Evolutionary conservation across 2,797 vertebrate species (phyloP).

Genomic region (Spinus olivaceus): DNA sequence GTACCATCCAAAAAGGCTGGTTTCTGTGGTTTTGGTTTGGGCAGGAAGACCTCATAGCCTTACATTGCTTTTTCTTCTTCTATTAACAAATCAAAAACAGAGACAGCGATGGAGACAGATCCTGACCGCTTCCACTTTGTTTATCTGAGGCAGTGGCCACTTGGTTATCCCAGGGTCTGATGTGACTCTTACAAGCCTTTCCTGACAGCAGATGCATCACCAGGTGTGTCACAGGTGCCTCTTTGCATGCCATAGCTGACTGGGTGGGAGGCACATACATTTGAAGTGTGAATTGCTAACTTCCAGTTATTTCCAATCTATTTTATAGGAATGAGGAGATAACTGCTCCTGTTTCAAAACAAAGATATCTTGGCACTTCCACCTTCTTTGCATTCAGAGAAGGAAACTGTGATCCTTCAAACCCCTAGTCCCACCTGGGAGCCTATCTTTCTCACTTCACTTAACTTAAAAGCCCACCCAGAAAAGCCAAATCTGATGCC

Average conservation of each 20-base stretch:
- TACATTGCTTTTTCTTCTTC: neutral
- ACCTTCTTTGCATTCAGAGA: neutral
- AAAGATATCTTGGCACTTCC: neutral
- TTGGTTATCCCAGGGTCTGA: neutral
- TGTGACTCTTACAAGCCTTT: neutral
- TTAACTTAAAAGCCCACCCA: constrained; percentile 31
- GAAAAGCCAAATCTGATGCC: constrained; percentile 12
- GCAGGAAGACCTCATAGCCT: neutral
- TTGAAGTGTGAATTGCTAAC: neutral
- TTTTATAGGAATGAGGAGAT: neutral
- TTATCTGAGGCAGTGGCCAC: neutral
- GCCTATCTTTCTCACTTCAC: neutral
- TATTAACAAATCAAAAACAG: neutral
- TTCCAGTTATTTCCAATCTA: neutral
- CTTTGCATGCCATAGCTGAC: neutral
- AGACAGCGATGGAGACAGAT: neutral
- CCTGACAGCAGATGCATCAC: neutral
- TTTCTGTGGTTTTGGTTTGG: neutral
- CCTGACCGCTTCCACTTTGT: neutral
- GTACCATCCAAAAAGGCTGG: neutral
- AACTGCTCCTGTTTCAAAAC: neutral
- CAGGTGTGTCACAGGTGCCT: neutral
- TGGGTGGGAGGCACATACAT: neutral
- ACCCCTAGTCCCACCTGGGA: neutral
- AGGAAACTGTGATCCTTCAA: neutral